Base-by-base conservation (phyloP, 2,113 vertebrate genomes). In the Bubo bubo region DNA sequence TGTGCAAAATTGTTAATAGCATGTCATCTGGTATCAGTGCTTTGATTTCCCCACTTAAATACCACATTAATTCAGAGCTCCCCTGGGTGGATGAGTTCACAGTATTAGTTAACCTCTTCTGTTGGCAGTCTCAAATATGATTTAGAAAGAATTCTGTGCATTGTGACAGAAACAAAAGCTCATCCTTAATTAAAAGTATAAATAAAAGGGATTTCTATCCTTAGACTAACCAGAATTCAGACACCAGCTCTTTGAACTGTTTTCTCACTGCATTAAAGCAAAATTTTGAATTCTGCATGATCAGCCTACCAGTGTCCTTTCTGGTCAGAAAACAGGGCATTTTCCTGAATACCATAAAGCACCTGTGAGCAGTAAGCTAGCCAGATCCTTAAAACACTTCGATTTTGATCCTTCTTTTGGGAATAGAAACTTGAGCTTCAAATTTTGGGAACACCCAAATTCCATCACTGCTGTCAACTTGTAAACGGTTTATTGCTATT, bases 21-120 rank as follows among this genome's bases (percentile, higher is more conserved):
- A 81, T 82, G 95, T 92, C 32, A 5, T 91, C 89, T 82, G 84
- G 39, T 95, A 93, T 90, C 91, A 37, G 64, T 67, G 86, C 90
- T 97, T 92, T 93, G 91, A 95, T 96, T 89, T 95, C 83, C 49
- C 26, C 60, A 53, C 73, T 94, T 87, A 88, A 96, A 81, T 4
- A 58, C 53, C 32, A 68, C 86, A 89, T 95, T 89, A 91, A 95
- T 79, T 88, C 80, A 90, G 74, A 94, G n/a, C 41, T 96, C 93
- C 89, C 83, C 62, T 91, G 94, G 77, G 91, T 85, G 81, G 37
- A 20, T 58, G 70, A 82, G 84, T 93, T 89, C 84, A 68, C 77
- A n/a, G 66, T 49, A 37, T 81, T 63, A 75, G 91, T 96, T 91
- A 93, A 94, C 93, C 83, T 96, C 76, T 97, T 79, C 88, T 74